Conservation (phyloP, 1,140 invertebrate species). For the Philotrypesis tridentata region DNA sequence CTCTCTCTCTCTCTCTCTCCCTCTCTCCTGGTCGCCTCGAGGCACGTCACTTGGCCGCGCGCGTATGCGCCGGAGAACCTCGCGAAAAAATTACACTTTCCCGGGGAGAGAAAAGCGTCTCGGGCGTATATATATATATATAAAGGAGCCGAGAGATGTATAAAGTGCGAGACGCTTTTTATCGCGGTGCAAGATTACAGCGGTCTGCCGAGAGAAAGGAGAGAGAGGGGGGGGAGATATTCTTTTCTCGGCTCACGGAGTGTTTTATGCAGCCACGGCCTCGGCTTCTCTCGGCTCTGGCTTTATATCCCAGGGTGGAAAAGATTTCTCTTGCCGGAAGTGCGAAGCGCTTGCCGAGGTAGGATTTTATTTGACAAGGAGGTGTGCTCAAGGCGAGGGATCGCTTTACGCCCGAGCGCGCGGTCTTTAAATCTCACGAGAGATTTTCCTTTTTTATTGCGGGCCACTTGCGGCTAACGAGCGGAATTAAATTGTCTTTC, state of each 20-base stretch:
- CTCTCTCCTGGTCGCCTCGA: not conserved
- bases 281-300: too few species aligned
- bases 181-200: slow-evolving; percentile 11
- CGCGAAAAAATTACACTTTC: not conserved
- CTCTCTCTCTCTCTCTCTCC: too few species aligned
- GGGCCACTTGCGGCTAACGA: slow-evolving; percentile 6
- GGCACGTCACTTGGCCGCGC: slow-evolving; percentile 19
- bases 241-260: not conserved
- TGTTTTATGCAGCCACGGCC: not conserved
- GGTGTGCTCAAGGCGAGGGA: slow-evolving; percentile 2
- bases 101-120: not conserved
- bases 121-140: too few species aligned
- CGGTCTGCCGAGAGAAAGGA: not conserved
- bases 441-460: not conserved
- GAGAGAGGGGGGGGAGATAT: not conserved
- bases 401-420: not conserved
- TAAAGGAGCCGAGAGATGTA: not conserved
- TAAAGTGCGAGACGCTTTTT: slow-evolving; percentile 4
- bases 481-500: not conserved
- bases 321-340: slow-evolving; percentile 1
- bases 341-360: not conserved
- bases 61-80: not conserved
- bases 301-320: not conserved
- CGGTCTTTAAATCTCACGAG: not conserved
- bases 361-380: slow-evolving; percentile 42